phyloP scores from a whole-genome alignment of 2,888 invertebrate species.

The Caenorhabditis japonica region DNA sequence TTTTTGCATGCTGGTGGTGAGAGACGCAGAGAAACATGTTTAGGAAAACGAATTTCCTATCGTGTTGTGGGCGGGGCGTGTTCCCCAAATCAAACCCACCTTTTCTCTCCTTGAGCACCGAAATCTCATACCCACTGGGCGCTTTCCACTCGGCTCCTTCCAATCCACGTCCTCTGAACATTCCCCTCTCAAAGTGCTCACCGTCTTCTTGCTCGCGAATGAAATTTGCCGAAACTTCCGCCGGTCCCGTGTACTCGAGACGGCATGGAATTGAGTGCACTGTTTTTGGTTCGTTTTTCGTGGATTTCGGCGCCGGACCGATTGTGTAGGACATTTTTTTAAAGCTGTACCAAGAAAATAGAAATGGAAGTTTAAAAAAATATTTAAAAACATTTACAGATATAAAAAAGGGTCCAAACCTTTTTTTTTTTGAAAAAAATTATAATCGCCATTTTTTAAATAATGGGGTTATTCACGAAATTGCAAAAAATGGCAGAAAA shows the following conservation, averaged over 20 bases:
- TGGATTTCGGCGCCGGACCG: constrained; percentile 19
- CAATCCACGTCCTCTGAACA: constrained; percentile 54
- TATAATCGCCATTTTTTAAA: too few species aligned
- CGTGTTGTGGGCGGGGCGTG: too few species aligned
- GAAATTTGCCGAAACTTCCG: constrained; percentile 51
- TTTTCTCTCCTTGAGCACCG: constrained; percentile 51
- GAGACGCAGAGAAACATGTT: too few species aligned
- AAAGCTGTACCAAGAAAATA: too few species aligned
- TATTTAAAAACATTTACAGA: background rate
- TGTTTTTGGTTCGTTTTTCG: constrained; percentile 19
- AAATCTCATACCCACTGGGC: constrained; percentile 42
- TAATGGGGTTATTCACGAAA: too few species aligned
- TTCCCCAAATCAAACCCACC: constrained; percentile 4
- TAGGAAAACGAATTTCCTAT: too few species aligned
- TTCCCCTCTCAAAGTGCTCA: constrained; percentile 30
- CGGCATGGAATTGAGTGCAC: constrained; percentile 67
- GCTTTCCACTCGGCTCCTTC: constrained; percentile 45
- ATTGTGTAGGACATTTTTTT: constrained; percentile 45
- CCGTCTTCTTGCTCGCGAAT: constrained; percentile 39
- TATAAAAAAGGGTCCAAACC: background rate
- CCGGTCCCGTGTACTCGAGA: constrained; percentile 65
- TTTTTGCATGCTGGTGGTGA: too few species aligned
- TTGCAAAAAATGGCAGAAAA: too few species aligned
- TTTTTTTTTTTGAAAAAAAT: too few species aligned
- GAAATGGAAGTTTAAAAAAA: too few species aligned